Evolutionary conservation across 2,888 invertebrate species (phyloP), one percentile per base, ranked within the genome.

Genomic region (Clostera curtula): DNA sequence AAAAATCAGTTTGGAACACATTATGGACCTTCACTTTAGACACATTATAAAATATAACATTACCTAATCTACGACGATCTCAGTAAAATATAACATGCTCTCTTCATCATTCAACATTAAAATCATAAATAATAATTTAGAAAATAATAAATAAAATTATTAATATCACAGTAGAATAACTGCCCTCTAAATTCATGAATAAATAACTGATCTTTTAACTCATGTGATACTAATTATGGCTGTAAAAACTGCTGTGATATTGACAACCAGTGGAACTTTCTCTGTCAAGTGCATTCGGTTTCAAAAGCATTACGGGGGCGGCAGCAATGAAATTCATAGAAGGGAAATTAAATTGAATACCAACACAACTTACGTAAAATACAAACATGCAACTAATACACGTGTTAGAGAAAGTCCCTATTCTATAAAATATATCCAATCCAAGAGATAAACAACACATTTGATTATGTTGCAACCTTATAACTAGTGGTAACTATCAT

Each of bases 161-260:
- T 60, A 80, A 82, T 80, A 83, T 82, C 83, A 83, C 83, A 83
- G 71, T 74, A 82, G 79, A 71, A 53, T 59, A 74, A 74, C 77
- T 75, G 80, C 68, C 82, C 77, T 76, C 73, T 56, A 56, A 52
- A 55, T 52, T 56, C 44, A 50, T 40, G 21, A 50, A 42, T 38
- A 42, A 41, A 37, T 38, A n/a, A n/a, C n/a, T n/a, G n/a, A n/a
- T n/a, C n/a, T n/a, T n/a, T n/a, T n/a, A n/a, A n/a, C n/a, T n/a
- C n/a, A n/a, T 34, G 33, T 52, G 33, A 31, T 53, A 66, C 76
- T 73, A 77, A 70, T 79, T 73, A 74, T 63, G 39, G 48, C 36
- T 56, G 50, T 61, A 64, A 61, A 69, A 69, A 71, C 80, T 77
- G 68, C 80, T 82, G 82, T 82, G 82, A 82, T 83, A 82, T 80